Conservation (phyloP, 2,888 invertebrate genomes). For the Zaprionus obscuricornis region DNA sequence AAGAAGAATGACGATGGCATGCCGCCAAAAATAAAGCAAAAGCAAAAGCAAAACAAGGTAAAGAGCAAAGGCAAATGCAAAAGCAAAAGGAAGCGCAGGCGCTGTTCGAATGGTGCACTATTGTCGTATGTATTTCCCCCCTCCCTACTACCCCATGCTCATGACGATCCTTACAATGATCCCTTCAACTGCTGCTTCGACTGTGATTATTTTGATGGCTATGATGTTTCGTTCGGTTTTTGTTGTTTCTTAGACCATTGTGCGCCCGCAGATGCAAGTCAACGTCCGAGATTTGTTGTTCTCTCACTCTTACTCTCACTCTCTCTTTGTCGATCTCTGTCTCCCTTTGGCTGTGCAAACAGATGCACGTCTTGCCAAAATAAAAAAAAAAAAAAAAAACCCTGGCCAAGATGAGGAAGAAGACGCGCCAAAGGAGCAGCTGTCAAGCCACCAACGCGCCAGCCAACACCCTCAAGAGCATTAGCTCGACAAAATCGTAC, state of each 20-base stretch:
- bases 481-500: slow-evolving; percentile 29
- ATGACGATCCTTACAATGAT: background rate
- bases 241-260: slow-evolving; percentile 57
- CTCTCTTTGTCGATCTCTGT: background rate
- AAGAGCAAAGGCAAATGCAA: too few relatives aligned
- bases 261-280: slow-evolving; percentile 80
- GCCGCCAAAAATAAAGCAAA: slow-evolving; percentile 56
- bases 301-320: background rate
- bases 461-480: slow-evolving; percentile 65
- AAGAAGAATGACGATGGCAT: slow-evolving; percentile 39
- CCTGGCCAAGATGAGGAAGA: slow-evolving; percentile 42
- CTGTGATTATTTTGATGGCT: slow-evolving; percentile 63
- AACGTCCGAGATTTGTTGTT: slow-evolving; percentile 72
- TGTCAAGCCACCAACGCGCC: slow-evolving; percentile 77
- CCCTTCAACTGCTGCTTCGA: slow-evolving; percentile 18
- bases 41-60: slow-evolving; percentile 2
- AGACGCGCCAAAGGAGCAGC: slow-evolving; percentile 74
- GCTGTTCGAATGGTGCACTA: slow-evolving; percentile 62
- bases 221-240: slow-evolving; percentile 49
- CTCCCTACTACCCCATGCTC: background rate
- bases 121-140: slow-evolving; percentile 51
- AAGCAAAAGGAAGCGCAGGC: slow-evolving; percentile 42
- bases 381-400: slow-evolving; percentile 29
- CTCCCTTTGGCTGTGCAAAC: slow-evolving; percentile 54
- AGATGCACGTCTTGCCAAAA: slow-evolving; percentile 76